Conservation (phyloP, 2,888 invertebrate species). For the Stictocephala bisonia region DNA sequence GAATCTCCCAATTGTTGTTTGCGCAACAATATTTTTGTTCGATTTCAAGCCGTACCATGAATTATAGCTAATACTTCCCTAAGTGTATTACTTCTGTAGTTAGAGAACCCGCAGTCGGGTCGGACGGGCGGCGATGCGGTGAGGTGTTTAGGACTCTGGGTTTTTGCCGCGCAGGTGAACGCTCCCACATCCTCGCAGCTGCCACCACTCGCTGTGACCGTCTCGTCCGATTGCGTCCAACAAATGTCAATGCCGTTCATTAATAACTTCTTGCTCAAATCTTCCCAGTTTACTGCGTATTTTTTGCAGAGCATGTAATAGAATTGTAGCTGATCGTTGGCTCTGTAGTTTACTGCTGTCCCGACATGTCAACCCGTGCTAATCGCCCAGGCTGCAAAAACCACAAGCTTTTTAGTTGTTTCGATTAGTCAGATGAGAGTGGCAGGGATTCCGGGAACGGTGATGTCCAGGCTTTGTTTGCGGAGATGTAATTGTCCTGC, state of each 20-base stretch:
- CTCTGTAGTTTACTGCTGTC: conserved; percentile 1
- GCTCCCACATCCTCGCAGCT: background rate
- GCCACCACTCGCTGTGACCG: conserved; percentile 17
- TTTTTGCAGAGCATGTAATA: conserved; percentile 40
- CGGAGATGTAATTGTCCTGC: conserved; percentile 27
- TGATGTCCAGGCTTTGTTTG: conserved; percentile 21
- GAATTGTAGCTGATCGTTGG: conserved; percentile 32
- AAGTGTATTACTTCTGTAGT: too few species aligned
- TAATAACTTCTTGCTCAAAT: conserved; percentile 43
- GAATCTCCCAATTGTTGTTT: too few species aligned
- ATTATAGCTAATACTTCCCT: too few species aligned
- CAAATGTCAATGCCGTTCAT: conserved; percentile 47
- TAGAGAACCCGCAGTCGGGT: too few species aligned
- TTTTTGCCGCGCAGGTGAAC: background rate
- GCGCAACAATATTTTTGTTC: too few species aligned
- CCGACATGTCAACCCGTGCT: conserved; percentile 28
- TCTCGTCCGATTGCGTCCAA: conserved; percentile 39
- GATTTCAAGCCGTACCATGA: too few species aligned
- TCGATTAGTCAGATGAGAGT: conserved; percentile 37
- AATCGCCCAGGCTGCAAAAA: background rate
- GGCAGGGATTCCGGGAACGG: conserved; percentile 11
- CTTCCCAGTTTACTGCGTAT: conserved; percentile 26
- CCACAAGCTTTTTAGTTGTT: conserved; percentile 32
- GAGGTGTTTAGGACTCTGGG: background rate
- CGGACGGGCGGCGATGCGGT: too few species aligned